phyloP scores from a whole-genome alignment of 2,113 vertebrate genomes.

The Chloropsis hardwickii region DNA sequence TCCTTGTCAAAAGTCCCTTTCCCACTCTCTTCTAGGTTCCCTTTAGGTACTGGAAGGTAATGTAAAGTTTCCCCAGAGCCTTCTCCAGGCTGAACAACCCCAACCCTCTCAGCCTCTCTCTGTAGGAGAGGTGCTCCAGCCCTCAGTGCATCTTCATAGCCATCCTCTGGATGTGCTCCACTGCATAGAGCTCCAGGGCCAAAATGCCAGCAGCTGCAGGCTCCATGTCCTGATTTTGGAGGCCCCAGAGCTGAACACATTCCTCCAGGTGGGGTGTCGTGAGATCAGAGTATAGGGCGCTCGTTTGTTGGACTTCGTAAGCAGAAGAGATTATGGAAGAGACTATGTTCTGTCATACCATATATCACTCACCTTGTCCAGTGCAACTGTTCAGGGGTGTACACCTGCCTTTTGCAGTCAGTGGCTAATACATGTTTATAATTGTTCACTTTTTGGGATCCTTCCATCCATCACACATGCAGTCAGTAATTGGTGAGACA shows the following conservation, averaged over 20 bases:
- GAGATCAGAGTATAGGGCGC: neutral
- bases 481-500: neutral
- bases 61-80: neutral
- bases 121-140: neutral
- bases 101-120: neutral
- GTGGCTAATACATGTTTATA: neutral
- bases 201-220: neutral
- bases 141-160: neutral
- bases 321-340: neutral
- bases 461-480: neutral
- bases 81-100: neutral
- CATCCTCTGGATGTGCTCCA: neutral
- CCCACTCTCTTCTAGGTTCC: neutral
- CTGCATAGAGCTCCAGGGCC: neutral
- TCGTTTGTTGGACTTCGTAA: neutral
- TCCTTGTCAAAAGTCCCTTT: neutral
- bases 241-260: neutral
- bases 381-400: neutral
- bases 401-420: neutral
- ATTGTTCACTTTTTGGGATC: neutral
- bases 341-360: neutral
- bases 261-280: neutral
- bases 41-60: neutral
- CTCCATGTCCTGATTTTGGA: neutral
- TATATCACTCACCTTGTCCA: neutral